Evolutionary conservation across 2,888 invertebrate genomes (phyloP), one percentile per base, ranked within the genome.

Genomic region (Kuschelorhynchus macadamiae): DNA sequence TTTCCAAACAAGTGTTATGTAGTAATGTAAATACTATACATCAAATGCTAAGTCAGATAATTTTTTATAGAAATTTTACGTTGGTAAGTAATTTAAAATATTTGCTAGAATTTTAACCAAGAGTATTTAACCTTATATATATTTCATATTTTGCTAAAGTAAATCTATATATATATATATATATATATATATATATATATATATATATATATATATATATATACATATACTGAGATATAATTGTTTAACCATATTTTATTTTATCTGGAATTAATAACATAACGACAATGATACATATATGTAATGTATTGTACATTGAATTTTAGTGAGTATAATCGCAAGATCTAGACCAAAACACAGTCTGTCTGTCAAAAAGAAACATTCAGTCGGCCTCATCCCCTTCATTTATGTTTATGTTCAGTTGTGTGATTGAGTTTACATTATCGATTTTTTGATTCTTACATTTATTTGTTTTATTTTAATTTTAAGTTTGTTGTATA

Each of bases 381-480:
- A 63, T 56, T 57, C 59, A 39, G 60, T 61, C 67, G 55, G 67
- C 71, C 64, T 76, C 68, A 75, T 77, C 68, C 72, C 67, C 49
- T 70, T 59, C 69, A 67, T 61, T 76, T 71, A 74, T 73, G 55
- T 75, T 60, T 67, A 52, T 41, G 52, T 68, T 68, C 62, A 65
- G 78, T 82, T 81, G 82, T 81, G 82, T 83, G 82, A 81, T 82
- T 83, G 82, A 81, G 81, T 83, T 81, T 39, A 64, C 71, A 73
- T 76, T 77, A 74, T 41, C 64, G 70, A 36, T 70, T 68, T 73
- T 71, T 71, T 73, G 62, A 70, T 77, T 77, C 75, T 76, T 80
- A 80, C 74, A 76, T 81, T 81, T 78, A 79, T 79, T 82, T 79
- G 77, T 81, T 80, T 84, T 81, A 84, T 87, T 88, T 88, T 85